Evolutionary conservation across 2,797 vertebrate genomes (phyloP).

Genomic region (Esox masquinongy): DNA sequence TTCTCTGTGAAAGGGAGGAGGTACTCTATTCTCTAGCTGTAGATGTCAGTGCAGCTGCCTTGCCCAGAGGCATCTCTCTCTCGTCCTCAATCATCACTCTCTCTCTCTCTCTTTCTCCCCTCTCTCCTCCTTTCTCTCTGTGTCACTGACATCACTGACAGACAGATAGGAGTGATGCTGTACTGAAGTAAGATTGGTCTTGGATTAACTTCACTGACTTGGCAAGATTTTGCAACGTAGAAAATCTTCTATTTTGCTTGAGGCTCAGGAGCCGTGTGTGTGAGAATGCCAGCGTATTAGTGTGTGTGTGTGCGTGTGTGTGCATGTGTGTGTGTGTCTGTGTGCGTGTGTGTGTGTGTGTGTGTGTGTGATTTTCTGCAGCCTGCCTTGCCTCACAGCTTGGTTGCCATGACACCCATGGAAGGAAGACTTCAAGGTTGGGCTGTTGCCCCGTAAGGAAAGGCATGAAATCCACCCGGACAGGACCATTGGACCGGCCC

Average conservation of each 20-base stretch:
- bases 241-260: no score
- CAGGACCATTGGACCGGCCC: slow-evolving; percentile 35
- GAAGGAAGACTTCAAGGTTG: background rate
- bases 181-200: no score
- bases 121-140: no score
- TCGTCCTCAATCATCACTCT: no score
- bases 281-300: slow-evolving; percentile 7
- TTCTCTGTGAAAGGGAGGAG: slow-evolving; percentile 16
- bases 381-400: background rate
- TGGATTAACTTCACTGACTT: no score
- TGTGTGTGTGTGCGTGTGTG: background rate
- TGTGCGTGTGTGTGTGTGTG: slow-evolving; percentile 8
- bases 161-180: no score
- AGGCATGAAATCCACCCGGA: slow-evolving; percentile 50
- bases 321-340: slow-evolving; percentile 3
- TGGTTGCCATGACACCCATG: background rate
- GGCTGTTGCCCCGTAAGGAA: slow-evolving; percentile 6
- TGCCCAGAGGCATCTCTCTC: background rate
- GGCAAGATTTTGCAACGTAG: no score
- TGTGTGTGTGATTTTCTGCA: background rate
- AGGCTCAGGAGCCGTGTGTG: background rate
- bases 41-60: background rate
- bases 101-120: no score
- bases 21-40: background rate
- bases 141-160: no score